Base-by-base conservation (phyloP, 2,888 invertebrate genomes). In the Drosophila melanosoma region DNA sequence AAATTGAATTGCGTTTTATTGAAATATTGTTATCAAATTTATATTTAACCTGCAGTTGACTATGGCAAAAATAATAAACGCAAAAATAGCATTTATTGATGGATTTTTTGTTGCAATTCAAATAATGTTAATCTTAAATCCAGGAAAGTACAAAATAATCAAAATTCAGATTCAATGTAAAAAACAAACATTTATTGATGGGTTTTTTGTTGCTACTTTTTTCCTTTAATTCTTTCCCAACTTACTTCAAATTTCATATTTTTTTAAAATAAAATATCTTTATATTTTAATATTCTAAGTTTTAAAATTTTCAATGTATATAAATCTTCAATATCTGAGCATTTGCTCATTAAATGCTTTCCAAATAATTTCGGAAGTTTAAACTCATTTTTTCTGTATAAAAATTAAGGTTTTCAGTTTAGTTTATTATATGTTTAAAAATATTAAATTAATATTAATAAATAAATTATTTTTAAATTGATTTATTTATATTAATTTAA, bases 401-500 rank as follows among this genome's bases (percentile, higher is more conserved):
- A 1, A 40, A 40, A 10, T 10, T 8, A 10, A n/a, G 2, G n/a
- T 10, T 40, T 40, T n/a, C 4, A 40, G n/a, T n/a, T n/a, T 5
- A 1, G 10, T 0, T n/a, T n/a, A 1, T 10, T 40, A 10, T 10
- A 1, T 0, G 2, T 17, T 38, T 38, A 8, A 0, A 38, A 17
- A 38, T 17, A 10, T n/a, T 10, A 40, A 40, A n/a, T 40, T 1
- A 40, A n/a, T 10, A 10, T n/a, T n/a, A 29, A 29, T 29, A 29
- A 29, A 29, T 29, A 5, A 26, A 26, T 26, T 26, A 29, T 29
- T 29, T 29, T 6, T 29, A 29, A 29, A 29, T 29, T 29, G 0
- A 29, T 29, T 29, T 29, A 5, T 29, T 29, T 38, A 38, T 8
- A 17, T 8, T 38, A 0, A 38, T n/a, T 40, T 40, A 10, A n/a